A percentile compares a stretch with the other conserved stretches of the same genome.
Conservation (phyloP, 2,113 vertebrate species). For the Trogon surrucura region DNA sequence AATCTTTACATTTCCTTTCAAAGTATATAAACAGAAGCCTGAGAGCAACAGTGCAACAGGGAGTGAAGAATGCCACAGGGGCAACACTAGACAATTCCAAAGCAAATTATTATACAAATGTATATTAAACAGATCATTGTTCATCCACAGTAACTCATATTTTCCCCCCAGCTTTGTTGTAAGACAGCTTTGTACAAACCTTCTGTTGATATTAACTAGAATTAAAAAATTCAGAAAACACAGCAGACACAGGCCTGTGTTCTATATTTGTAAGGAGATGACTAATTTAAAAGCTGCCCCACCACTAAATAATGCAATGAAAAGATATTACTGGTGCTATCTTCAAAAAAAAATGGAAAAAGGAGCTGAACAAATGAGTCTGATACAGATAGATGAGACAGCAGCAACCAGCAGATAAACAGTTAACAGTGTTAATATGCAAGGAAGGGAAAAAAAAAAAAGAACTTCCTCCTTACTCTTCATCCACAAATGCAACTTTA, state of each 20-base stretch:
- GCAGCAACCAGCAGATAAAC: not conserved
- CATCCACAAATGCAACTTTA: not conserved
- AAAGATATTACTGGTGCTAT: not conserved
- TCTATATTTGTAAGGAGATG: not conserved
- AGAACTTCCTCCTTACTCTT: not conserved
- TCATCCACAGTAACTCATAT: not conserved
- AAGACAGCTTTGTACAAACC: not conserved
- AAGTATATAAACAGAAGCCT: not conserved
- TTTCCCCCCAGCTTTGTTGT: not conserved
- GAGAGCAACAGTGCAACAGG: not conserved
- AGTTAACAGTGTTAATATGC: not conserved
- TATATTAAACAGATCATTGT: not conserved
- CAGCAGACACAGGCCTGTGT: not conserved
- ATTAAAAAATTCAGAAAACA: not conserved
- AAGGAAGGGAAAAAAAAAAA: not conserved
- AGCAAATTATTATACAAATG: not conserved
- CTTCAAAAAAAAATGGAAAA: not conserved
- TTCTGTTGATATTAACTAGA: not conserved
- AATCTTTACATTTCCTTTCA: slow-evolving; percentile 6
- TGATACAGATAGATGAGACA: not conserved
- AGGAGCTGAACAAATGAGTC: not conserved
- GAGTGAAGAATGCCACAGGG: not conserved
- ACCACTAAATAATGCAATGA: not conserved
- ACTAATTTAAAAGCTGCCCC: not conserved
- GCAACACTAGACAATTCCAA: not conserved